Conservation (phyloP, 30 jellyfish, hydroid and myxozoan species). For the Turritopsis rubra region DNA sequence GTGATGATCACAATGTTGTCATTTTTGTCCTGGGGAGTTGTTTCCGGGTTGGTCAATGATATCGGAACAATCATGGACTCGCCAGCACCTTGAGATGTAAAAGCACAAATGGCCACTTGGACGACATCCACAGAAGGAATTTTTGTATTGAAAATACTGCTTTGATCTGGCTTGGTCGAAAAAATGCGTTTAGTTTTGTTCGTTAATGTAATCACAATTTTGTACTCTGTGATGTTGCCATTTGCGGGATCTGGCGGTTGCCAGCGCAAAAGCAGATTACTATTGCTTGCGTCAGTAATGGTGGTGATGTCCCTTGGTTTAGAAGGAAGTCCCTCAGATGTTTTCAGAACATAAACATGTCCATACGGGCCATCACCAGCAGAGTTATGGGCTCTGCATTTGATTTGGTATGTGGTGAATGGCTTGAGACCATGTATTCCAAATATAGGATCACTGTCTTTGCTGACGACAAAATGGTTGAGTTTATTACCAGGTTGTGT, state of each 20-base stretch:
- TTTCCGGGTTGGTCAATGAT: background rate
- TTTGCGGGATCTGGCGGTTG: constrained; percentile 49
- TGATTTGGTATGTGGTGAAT: constrained; percentile 42
- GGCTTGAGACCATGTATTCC: constrained; percentile 59
- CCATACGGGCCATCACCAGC: constrained; percentile 71
- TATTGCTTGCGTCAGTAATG: background rate
- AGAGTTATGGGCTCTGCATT: constrained; percentile 44
- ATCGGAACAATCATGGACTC: background rate
- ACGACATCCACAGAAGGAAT: background rate
- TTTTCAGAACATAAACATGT: background rate
- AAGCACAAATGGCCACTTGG: constrained; percentile 26
- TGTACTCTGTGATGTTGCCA: constrained; percentile 55
- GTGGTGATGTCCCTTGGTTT: constrained; percentile 19
- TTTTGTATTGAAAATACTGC: constrained; percentile 5
- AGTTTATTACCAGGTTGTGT: constrained; percentile 6
- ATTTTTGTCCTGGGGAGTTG: background rate
- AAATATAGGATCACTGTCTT: constrained; percentile 25
- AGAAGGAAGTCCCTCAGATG: constrained; percentile 23
- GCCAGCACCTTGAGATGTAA: constrained; percentile 12
- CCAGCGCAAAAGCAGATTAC: constrained; percentile 38
- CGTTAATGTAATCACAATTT: constrained; percentile 21
- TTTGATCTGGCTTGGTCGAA: background rate
- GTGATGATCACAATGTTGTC: constrained; percentile 13
- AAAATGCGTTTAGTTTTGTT: background rate
- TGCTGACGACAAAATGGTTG: background rate